Evolutionary conservation across 2,113 vertebrate species (phyloP), one percentile per base, ranked within the genome.

Genomic region (Actenoides hombroni): DNA sequence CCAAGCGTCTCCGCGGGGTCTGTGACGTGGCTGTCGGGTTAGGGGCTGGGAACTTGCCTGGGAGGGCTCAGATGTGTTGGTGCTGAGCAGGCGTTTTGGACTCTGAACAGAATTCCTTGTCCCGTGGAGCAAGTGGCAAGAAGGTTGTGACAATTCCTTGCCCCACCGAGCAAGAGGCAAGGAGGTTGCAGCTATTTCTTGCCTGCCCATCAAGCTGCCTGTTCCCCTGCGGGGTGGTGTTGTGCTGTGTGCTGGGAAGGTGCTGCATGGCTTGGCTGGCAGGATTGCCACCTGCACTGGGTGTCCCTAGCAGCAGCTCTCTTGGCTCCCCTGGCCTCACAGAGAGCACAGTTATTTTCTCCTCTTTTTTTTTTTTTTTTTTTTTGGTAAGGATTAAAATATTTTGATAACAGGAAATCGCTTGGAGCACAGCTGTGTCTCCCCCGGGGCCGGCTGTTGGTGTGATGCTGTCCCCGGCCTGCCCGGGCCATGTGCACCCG

Each of bases 11-110:
- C 48, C 79, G 31, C 0, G 0, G 31, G 25, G 31, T 70, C 46
- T 73, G 20, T 65, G 86, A 49, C 0, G 0, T 61, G 67, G 23
- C 51, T 90, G 65, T 74, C 0, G 0, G 31, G 57, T 56, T 14
- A 39, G 28, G 31, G 51, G n/a, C 57, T 46, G 53, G 71, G 70
- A 63, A 42, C 37, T 40, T 33, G 28, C 9, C 39, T 49, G 63
- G 35, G 44, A 31, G 80, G 35, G 37, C 56, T 60, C 57, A 26
- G 51, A 12, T 26, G 13, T 21, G 31, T 28, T 67, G 68, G 12
- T 78, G 48, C 64, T 78, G 64, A 81, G 60, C 21, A 35, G n/a
- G 67, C 48, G n/a, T 90, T 91, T 61, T 74, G 63, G 70, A 16
- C 0, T 3, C 57, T 64, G 74, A 71, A 49, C 49, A 49, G 61